Evolutionary conservation across 2,888 invertebrate species (phyloP), one percentile per base, ranked within the genome.

Genomic region (Arrhopalites spinosus): DNA sequence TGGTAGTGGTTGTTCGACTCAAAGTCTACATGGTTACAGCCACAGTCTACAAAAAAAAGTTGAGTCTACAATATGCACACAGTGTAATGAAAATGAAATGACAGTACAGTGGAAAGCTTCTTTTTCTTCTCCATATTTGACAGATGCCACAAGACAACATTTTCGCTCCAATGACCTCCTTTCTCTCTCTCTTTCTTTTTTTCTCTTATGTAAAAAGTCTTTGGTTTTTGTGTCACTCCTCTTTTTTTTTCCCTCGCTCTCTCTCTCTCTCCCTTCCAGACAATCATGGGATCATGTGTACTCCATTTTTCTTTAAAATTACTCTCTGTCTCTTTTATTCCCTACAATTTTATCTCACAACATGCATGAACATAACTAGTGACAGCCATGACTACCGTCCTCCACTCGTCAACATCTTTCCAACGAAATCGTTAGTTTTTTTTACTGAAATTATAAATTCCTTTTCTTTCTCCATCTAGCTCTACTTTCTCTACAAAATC

Each of bases 61-160:
- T 7, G 36, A 36, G 36, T 7, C 36, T 50, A 50, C 50, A 50
- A 3, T 50, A 3, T 50, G 5, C 11, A 36, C 11, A 36, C n/a
- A 50, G 50, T 50, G 45, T 7, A 7, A 11, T 50, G 50, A 50
- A 50, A 50, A 50, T 50, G 50, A 15, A 17, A 2, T 13, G 17
- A 50, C 8, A 50, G 15, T 5, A 3, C 3, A 17, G n/a, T 5
- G n/a, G 50, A 50, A 50, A 50, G 50, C n/a, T n/a, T 53, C n/a
- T 53, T 53, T n/a, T 53, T n/a, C 53, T 70, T 36, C 43, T 64
- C 36, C 56, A 71, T 59, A 59, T 71, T 71, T 71, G 71, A 71
- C 59, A 59, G 71, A 71, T 71, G 71, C 71, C 71, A 30, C 71
- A 71, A 71, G 71, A 59, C 30, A 66, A 71, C 30, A 71, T 71